Percentiles rank a stretch among this genome's conserved stretches.
These are phyloP conservation scores for Anolis carolinensis DNA, from an alignment of 2,113 vertebrate genomes.

Conservation along the genomic window DNA sequence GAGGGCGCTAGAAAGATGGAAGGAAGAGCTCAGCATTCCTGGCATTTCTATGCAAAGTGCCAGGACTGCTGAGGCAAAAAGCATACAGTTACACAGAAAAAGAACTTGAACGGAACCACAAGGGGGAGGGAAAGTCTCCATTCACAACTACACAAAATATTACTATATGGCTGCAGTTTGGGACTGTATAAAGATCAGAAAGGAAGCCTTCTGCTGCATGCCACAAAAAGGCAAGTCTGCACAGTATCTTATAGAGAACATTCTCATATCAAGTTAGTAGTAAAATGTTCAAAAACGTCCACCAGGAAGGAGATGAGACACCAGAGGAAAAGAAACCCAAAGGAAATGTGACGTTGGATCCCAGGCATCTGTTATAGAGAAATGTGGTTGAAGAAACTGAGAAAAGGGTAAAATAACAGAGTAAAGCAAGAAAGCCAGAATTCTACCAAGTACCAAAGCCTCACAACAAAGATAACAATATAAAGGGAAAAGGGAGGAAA, in stretches of 20 bases:
- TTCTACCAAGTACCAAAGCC: too few species aligned
- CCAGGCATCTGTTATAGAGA: neutral
- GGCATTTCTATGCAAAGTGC: slow-evolving; percentile 69
- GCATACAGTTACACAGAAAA: slow-evolving; percentile 52
- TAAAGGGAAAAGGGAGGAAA: neutral
- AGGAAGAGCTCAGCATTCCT: slow-evolving; percentile 73
- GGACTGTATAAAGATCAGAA: slow-evolving; percentile 2
- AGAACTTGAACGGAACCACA: neutral
- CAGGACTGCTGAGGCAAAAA: slow-evolving; percentile 53
- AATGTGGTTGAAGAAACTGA: neutral
- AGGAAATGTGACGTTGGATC: neutral
- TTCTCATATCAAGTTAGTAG: slow-evolving; percentile 8
- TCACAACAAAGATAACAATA: neutral
- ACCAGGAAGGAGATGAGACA: slow-evolving; percentile 1
- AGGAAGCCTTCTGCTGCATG: neutral
- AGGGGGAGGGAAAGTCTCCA: slow-evolving; percentile 13
- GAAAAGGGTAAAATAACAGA: neutral
- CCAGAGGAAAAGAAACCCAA: neutral
- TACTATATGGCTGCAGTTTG: neutral
- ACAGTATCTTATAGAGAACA: neutral
- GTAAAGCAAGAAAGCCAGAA: neutral
- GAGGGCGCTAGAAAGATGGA: slow-evolving; percentile 54
- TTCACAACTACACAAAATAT: neutral
- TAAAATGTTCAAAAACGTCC: neutral
- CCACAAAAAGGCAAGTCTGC: neutral